Conservation (phyloP, 2,888 invertebrate genomes). For the Drosophila vallismaia region DNA sequence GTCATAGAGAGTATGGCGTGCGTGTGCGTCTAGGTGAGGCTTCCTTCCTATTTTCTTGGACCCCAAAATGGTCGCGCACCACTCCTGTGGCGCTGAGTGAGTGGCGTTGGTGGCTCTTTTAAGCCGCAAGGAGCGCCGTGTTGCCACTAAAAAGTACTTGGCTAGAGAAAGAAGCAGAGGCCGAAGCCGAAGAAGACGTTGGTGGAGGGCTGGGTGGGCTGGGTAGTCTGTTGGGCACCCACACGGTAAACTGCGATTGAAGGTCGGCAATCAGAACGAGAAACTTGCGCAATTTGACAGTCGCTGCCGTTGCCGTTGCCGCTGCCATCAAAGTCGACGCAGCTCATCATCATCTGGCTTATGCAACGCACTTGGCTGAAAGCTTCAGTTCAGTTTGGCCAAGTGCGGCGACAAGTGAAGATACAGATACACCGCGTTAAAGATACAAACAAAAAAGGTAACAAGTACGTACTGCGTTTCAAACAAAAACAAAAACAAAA, state of each 20-base stretch:
- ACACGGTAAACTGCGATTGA: conserved; percentile 26
- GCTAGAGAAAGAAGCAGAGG: conserved; percentile 14
- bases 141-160: conserved; percentile 17
- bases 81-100: conserved; percentile 52
- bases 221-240: conserved; percentile 11
- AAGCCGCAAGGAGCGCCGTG: conserved; percentile 44
- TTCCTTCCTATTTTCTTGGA: conserved; percentile 57
- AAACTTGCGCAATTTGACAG: conserved; percentile 61
- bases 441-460: conserved; percentile 8
- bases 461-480: conserved; percentile 11
- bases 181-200: no score
- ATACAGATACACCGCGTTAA: conserved; percentile 36
- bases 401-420: conserved; percentile 69
- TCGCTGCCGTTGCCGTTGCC: conserved; percentile 12
- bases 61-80: conserved; percentile 69
- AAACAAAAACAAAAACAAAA: no score
- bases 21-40: conserved; percentile 53
- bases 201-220: conserved; percentile 5
- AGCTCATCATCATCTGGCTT: conserved; percentile 55
- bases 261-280: conserved; percentile 53
- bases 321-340: conserved; percentile 1
- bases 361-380: conserved; percentile 66
- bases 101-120: conserved; percentile 38
- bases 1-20: conserved; percentile 2
- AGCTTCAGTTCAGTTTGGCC: conserved; percentile 64